Base-by-base conservation (phyloP, 1,140 invertebrate species). In the Matsumurasca onukii region DNA sequence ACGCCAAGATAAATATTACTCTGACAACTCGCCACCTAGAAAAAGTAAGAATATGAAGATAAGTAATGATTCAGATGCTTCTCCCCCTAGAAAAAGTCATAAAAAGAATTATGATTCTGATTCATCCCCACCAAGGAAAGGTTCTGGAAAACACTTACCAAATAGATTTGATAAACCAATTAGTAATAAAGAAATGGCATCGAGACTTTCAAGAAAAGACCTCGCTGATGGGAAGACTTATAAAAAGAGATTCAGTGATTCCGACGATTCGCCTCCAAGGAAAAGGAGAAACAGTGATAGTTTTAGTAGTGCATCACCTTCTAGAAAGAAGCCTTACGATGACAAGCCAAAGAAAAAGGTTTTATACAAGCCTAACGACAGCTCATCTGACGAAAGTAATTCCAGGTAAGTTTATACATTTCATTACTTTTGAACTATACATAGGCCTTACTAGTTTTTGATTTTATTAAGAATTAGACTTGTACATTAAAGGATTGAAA, bases 261-360 rank as follows among this genome's bases (percentile, higher is more conserved):
- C 75, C 64, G 78, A 78, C 70, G 49, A 72, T 51, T 78, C 79
- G 63, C 76, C 77, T 24, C 74, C 72, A 20, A 76, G 77, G 64
- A 76, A 67, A 69, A 22, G 64, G 30, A 69, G 71, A 25, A 73
- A 69, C 25, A 31, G 27, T 31, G n/a, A 63, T 20, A 69, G 55
- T 67, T 73, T 72, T 75, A 73, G 75, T 34, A 78, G 79, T 72
- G 66, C 68, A 39, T 80, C 77, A 57, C 77, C 79, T 59, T 75
- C 75, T 29, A 77, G 78, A 73, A 77, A 74, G 77, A 72, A 55
- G 31, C 49, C 49, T 1, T 70, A 31, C 48, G 48, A 63, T 22
- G 49, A 75, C 69, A 71, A 66, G 64, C 25, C 63, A 68, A 69
- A 64, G 30, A 68, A 57, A 22, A 62, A 63, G 52, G 2, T 24